Evolutionary conservation across 2,888 invertebrate genomes (phyloP).

Genomic region (Cryptus viduatorius): DNA sequence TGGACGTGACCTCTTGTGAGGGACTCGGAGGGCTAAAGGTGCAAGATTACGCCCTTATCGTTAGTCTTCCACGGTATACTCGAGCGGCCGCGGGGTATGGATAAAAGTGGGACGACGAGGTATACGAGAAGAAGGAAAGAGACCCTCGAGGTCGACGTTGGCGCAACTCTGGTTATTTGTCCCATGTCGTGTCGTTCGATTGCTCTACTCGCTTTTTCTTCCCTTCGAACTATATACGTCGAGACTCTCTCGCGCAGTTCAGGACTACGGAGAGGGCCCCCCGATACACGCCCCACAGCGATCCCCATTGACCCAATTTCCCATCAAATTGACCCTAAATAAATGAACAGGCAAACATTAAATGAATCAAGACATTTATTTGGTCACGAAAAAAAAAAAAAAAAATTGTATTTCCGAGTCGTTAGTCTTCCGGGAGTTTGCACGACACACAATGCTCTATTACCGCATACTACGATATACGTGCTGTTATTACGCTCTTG

Average conservation of each 20-base stretch:
- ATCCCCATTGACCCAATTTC: slow-evolving; percentile 82
- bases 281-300: slow-evolving; percentile 72
- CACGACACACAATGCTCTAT: slow-evolving; percentile 31
- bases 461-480: slow-evolving; percentile 30
- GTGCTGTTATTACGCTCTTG: slow-evolving; percentile 6
- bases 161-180: slow-evolving; percentile 77
- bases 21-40: slow-evolving; percentile 73
- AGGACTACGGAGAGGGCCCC: slow-evolving; percentile 31
- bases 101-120: slow-evolving; percentile 15
- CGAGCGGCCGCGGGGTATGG: slow-evolving; percentile 28
- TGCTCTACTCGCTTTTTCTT: slow-evolving; percentile 64
- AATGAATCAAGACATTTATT: slow-evolving; percentile 82
- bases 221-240: slow-evolving; percentile 77
- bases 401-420: slow-evolving; percentile 71
- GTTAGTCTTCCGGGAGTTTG: slow-evolving; percentile 72
- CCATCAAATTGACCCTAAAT: slow-evolving; percentile 80
- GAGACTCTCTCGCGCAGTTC: slow-evolving; percentile 54
- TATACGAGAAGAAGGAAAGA: slow-evolving; percentile 25
- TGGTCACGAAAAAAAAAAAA: slow-evolving; percentile 76
- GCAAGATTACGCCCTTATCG: slow-evolving; percentile 82
- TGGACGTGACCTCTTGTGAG: slow-evolving; percentile 75
- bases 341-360: slow-evolving; percentile 79
- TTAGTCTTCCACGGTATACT: slow-evolving; percentile 67
- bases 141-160: slow-evolving; percentile 42
- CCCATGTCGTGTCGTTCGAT: slow-evolving; percentile 77